A percentile compares a stretch with the other conserved stretches of the same genome.
Conservation (phyloP, 2,113 vertebrate species). For the Prionailurus viverrinus region DNA sequence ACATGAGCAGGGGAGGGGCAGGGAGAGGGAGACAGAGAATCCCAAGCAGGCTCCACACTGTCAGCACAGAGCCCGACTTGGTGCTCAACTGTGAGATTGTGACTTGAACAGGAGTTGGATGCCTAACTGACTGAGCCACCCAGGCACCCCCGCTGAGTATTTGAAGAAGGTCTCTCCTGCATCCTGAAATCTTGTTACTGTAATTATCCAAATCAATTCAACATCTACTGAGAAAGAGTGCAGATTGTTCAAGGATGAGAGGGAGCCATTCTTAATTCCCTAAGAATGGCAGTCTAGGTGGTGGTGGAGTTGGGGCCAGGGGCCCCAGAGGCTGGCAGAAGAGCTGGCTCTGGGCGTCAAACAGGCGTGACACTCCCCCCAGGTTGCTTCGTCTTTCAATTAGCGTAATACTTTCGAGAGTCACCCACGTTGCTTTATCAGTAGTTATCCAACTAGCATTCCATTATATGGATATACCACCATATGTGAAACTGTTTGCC, state of each 20-base stretch:
- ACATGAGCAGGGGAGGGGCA: no score
- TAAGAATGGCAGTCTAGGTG: background rate
- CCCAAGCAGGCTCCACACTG: no score
- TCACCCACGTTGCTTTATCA: background rate
- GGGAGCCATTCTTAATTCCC: background rate
- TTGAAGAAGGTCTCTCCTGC: background rate
- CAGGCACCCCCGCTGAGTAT: background rate
- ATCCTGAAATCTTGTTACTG: background rate
- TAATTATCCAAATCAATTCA: background rate
- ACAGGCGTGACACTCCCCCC: background rate
- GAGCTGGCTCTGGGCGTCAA: background rate
- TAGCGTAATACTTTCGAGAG: background rate
- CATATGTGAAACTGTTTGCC: background rate
- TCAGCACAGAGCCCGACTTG: no score
- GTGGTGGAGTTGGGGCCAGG: background rate
- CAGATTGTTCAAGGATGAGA: background rate
- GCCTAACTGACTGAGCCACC: no score
- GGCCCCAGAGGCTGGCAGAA: background rate
- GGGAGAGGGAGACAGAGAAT: no score
- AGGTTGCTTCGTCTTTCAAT: background rate
- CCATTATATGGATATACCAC: background rate
- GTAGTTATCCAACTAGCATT: background rate
- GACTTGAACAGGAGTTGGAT: no score
- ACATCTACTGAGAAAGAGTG: background rate
- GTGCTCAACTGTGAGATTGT: no score